phyloP scores from a whole-genome alignment of 1,140 invertebrate genomes.

The Drosophila gunungcola region DNA sequence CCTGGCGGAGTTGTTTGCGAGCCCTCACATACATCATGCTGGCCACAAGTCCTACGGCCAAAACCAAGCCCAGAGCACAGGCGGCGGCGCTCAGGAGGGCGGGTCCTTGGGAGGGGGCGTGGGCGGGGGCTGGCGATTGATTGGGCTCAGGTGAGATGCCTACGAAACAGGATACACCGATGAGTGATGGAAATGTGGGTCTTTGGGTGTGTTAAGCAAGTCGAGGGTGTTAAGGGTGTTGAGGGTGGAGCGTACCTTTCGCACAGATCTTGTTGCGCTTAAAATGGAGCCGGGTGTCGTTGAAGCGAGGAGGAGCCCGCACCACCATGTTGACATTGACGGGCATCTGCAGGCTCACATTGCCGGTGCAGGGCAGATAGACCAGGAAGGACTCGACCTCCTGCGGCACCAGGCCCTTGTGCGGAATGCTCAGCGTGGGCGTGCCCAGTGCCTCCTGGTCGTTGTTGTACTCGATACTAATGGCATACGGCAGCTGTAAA shows the following conservation, averaged over 20 bases:
- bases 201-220: neutral
- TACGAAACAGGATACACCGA: slow-evolving; percentile 18
- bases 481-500: slow-evolving; percentile 90
- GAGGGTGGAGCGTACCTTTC: slow-evolving; percentile 87
- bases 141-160: slow-evolving; percentile 82
- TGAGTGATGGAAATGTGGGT: slow-evolving; percentile 25
- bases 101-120: slow-evolving; percentile 80
- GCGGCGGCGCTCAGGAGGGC: slow-evolving; percentile 87
- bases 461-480: slow-evolving; percentile 91
- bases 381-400: slow-evolving; percentile 91
- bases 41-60: slow-evolving; percentile 90
- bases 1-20: slow-evolving; percentile 90
- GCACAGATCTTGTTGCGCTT: slow-evolving; percentile 94
- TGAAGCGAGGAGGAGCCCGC: slow-evolving; percentile 86
- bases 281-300: slow-evolving; percentile 91
- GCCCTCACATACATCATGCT: slow-evolving; percentile 91
- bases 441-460: slow-evolving; percentile 89
- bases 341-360: slow-evolving; percentile 87
- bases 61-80: slow-evolving; percentile 90
- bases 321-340: slow-evolving; percentile 93
- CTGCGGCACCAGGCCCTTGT: slow-evolving; percentile 90
- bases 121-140: slow-evolving; percentile 80
- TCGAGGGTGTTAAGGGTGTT: neutral
- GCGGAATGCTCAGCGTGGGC: slow-evolving; percentile 92
- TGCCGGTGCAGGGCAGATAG: slow-evolving; percentile 90